Conservation (phyloP, 2,797 vertebrate genomes). For the Manis pentadactyla region DNA sequence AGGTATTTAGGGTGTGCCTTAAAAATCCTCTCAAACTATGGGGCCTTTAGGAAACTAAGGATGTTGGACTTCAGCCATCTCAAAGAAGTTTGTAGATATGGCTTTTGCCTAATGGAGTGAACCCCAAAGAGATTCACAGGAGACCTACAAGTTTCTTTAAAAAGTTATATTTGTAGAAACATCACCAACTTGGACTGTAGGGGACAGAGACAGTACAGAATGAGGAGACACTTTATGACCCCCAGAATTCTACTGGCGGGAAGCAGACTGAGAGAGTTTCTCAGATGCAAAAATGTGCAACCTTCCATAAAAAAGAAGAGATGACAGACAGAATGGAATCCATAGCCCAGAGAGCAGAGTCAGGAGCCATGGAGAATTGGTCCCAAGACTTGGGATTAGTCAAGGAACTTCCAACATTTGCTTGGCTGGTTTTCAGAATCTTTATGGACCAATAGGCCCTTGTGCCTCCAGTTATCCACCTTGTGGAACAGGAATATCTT, state of each 20-base stretch:
- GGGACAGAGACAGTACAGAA: not conserved
- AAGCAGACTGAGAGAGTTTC: not conserved
- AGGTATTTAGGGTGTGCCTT: not conserved
- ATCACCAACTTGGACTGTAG: not conserved
- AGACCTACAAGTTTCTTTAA: not conserved
- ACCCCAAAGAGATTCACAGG: not conserved
- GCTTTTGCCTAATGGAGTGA: not conserved
- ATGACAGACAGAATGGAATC: not conserved
- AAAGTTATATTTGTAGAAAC: not conserved
- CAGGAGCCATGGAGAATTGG: not conserved
- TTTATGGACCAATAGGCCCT: not conserved
- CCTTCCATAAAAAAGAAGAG: constrained; percentile 42
- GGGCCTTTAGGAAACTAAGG: not conserved
- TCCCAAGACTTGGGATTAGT: not conserved
- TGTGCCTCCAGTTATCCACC: not conserved
- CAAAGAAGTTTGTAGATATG: not conserved
- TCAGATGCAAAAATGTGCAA: not conserved
- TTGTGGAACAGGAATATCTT: not conserved
- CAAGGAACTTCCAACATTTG: not conserved
- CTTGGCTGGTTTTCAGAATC: not conserved
- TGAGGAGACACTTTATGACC: not conserved
- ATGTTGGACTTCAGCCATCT: not conserved
- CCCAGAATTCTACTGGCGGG: not conserved
- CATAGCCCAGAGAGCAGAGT: not conserved
- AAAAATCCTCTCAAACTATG: constrained; percentile 17